Percentiles rank a stretch among this genome's conserved stretches.
phyloP scores from a whole-genome alignment of 2,113 vertebrate genomes.

The Buteo buteo region DNA sequence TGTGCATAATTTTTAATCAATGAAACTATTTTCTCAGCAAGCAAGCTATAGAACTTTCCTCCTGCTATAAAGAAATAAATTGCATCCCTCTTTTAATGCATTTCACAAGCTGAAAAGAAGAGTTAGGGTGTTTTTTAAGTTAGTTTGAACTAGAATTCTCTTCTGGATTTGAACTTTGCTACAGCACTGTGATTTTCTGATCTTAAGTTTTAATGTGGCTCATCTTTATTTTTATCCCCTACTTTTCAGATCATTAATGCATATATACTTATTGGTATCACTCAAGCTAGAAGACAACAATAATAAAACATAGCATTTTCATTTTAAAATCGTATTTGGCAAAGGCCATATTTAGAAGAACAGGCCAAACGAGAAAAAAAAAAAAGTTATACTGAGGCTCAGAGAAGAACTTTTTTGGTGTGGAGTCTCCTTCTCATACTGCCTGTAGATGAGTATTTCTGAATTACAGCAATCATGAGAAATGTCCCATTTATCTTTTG shows the following conservation, averaged over 20 bases:
- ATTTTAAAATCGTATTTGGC: neutral
- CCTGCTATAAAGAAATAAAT: neutral
- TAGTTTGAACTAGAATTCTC: neutral
- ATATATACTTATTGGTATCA: neutral
- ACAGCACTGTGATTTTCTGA: neutral
- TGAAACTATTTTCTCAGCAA: neutral
- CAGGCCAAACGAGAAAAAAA: neutral
- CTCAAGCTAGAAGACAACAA: neutral
- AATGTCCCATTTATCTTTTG: neutral
- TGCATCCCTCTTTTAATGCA: neutral
- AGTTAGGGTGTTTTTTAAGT: neutral
- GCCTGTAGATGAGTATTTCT: neutral
- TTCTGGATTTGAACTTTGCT: neutral
- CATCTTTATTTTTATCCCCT: neutral
- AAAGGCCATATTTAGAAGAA: neutral
- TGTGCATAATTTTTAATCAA: neutral
- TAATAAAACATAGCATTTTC: neutral
- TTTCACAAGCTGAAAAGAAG: neutral
- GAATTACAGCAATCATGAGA: neutral
- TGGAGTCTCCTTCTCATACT: neutral
- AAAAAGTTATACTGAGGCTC: neutral
- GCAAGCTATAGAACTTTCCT: neutral
- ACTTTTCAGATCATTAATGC: neutral
- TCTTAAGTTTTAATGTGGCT: neutral
- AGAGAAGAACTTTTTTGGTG: neutral